Base-by-base conservation (phyloP, 2,797 vertebrate species). In the Gobionotothen gibberifrons region DNA sequence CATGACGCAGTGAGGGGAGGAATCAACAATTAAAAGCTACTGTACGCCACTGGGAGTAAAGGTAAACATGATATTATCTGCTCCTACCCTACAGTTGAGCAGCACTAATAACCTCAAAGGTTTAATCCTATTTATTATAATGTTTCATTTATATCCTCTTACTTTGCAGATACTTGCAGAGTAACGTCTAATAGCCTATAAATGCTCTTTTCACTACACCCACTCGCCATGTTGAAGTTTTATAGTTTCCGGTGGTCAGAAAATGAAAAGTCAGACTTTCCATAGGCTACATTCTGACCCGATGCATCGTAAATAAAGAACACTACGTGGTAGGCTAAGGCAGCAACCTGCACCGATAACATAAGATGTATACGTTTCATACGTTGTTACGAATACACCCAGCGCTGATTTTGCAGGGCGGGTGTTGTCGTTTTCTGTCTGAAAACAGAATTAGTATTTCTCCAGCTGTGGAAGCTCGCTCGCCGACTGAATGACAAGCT, bases 1-100 rank as follows among this genome's bases (percentile, higher is more conserved):
- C 60, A 67, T 91, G 89, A 90, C 84, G 83, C 64, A 85, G 29
- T 26, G 32, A 2, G 40, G 8, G 71, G 42, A 77, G 89, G 79
- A 89, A 81, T 85, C 56, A 36, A 57, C 49, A 71, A 74, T 77
- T 79, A 73, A 60, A 40, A 60, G 43, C 69, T 58, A 48, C 65
- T 79, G 66, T 43, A n/a, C 67, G 67, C 48, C 49, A n/a, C 58
- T 58, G 66, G 51, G 26, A 53, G 29, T 40, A 49, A 59, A 78
- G 11, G 29, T 63, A 67, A 76, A 85, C 70, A 64, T 21, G 26
- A 9, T 61, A 42, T 65, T 62, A 63, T 42, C 17, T 19, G 13
- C 19, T 44, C 1, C 3, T 15, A 40, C 43, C 48, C 69, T 17
- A 39, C 19, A 4, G 26, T 1, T 17, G 21, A 48, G 11, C 36